Conservation (phyloP, 2,113 vertebrate genomes). For the Elephas maximus region DNA sequence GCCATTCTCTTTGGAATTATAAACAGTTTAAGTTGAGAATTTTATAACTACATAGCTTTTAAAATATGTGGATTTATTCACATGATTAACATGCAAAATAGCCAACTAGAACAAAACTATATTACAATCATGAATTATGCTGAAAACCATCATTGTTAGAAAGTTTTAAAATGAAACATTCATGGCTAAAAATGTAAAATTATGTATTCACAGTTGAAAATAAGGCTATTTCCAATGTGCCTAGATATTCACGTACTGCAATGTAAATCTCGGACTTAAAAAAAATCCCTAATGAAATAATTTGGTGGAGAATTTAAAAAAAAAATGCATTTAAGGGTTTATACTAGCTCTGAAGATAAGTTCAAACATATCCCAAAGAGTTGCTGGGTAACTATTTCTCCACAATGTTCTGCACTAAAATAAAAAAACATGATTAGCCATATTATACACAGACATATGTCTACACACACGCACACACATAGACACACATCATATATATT, state of each 20-base stretch:
- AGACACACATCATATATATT: too few species aligned
- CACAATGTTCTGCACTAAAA: neutral
- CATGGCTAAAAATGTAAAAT: neutral
- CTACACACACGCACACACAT: too few species aligned
- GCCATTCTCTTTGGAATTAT: neutral
- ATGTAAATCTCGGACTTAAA: neutral
- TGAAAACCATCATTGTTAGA: neutral
- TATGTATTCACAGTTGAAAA: neutral
- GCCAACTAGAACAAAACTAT: neutral
- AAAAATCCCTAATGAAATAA: neutral
- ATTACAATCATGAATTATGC: slow-evolving; percentile 18
- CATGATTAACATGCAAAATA: slow-evolving; percentile 40
- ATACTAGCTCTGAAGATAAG: neutral
- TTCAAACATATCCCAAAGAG: neutral
- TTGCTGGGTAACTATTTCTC: neutral
- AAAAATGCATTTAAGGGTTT: neutral
- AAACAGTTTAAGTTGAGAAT: neutral
- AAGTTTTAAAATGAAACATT: slow-evolving; percentile 23
- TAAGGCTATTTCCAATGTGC: neutral
- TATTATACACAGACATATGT: too few species aligned
- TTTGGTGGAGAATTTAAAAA: neutral
- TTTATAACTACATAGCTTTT: neutral
- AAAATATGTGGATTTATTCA: slow-evolving; percentile 27
- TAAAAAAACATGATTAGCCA: neutral
- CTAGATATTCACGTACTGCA: neutral